Evolutionary conservation across 2,888 invertebrate species (phyloP).

Genomic region (Bombyx huttoni): DNA sequence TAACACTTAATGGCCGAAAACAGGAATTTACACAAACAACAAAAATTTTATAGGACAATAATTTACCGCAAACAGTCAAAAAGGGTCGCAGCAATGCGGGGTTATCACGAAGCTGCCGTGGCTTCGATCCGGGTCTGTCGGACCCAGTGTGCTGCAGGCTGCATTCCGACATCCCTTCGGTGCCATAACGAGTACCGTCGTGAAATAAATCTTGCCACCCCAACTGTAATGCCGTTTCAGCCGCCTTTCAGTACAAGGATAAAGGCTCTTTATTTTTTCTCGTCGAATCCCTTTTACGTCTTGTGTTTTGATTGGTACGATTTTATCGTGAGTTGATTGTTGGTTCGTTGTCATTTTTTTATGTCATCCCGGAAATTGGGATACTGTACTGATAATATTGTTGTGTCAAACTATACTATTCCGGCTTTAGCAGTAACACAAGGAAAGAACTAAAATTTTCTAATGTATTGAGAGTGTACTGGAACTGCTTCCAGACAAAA

Average conservation of each 20-base stretch:
- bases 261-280: conserved; percentile 65
- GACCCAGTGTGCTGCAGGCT: conserved; percentile 37
- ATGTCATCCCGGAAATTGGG: not conserved
- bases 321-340: conserved; percentile 40
- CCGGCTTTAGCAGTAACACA: too few species aligned
- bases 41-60: not conserved
- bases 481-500: too few species aligned
- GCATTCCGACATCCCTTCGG: conserved; percentile 60
- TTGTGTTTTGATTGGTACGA: conserved; percentile 19
- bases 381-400: not conserved
- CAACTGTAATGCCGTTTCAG: conserved; percentile 38
- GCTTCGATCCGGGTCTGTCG: conserved; percentile 3
- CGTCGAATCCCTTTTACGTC: conserved; percentile 47
- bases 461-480: too few species aligned
- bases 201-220: conserved; percentile 68
- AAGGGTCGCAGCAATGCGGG: conserved; percentile 7
- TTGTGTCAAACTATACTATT: too few species aligned
- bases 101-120: conserved; percentile 3
- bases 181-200: conserved; percentile 60
- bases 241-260: conserved; percentile 53
- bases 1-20: not conserved
- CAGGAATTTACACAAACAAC: not conserved
- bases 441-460: too few species aligned
- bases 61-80: not conserved
- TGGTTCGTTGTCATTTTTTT: conserved; percentile 8